A percentile compares a stretch with the other conserved stretches of the same genome.
These are phyloP conservation scores for Gymnorhina tibicen DNA, from an alignment of 2,113 vertebrate genomes.

Conservation along the genomic window DNA sequence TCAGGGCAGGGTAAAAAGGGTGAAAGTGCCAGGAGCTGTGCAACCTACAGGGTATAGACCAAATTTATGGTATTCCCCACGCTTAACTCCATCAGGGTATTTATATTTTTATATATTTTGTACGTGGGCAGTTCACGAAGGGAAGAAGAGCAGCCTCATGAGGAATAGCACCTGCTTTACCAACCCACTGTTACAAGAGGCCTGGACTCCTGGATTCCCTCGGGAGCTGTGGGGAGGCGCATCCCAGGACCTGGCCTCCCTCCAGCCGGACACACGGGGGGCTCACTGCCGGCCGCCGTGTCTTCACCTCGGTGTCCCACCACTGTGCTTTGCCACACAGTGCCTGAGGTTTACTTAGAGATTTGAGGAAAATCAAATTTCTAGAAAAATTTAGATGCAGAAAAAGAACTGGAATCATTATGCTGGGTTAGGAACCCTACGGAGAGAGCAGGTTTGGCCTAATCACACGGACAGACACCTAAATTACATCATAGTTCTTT, in stretches of 20 bases:
- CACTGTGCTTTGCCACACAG: background rate
- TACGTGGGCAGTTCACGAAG: background rate
- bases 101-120: background rate
- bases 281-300: accelerated
- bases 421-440: accelerated
- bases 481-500: background rate
- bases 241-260: accelerated
- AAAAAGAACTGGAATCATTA: background rate
- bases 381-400: background rate
- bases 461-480: background rate
- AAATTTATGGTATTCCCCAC: accelerated
- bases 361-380: background rate
- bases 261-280: accelerated
- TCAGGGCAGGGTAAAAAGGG: background rate
- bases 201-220: accelerated
- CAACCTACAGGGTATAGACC: accelerated
- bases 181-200: accelerated
- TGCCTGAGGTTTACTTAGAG: background rate
- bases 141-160: accelerated
- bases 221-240: background rate
- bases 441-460: background rate
- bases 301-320: accelerated
- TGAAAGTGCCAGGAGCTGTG: background rate
- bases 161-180: accelerated
- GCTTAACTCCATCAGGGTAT: background rate